phyloP scores from a whole-genome alignment of 35 echinoderm and acorn worm genomes.

The Apostichopus californicus region DNA sequence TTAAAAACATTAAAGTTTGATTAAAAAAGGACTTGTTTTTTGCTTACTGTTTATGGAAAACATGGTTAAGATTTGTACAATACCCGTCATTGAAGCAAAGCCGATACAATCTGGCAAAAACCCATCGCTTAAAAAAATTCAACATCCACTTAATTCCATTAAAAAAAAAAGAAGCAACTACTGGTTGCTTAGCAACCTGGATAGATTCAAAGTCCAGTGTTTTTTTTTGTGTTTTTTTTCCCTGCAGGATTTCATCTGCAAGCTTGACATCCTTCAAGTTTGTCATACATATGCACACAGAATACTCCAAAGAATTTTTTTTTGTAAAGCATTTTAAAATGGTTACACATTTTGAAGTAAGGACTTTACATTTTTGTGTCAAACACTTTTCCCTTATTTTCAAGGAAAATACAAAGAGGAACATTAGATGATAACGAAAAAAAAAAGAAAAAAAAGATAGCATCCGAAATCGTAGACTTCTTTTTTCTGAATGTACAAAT shows the following conservation, averaged over 20 bases:
- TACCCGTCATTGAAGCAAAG: conserved; percentile 52
- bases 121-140: not conserved
- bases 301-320: too few species aligned
- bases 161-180: not conserved
- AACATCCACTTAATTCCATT: not conserved
- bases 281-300: too few species aligned
- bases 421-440: not conserved
- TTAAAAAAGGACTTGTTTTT: not conserved
- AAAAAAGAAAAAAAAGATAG: not conserved
- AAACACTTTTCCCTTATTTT: conserved; percentile 11
- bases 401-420: too few species aligned
- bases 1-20: not conserved
- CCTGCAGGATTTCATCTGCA: not conserved
- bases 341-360: not conserved
- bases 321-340: too few species aligned
- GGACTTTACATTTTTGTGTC: not conserved
- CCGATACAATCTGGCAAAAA: not conserved
- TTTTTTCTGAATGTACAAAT: not conserved
- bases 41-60: conserved; percentile 57
- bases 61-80: conserved; percentile 52
- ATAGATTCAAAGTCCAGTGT: not conserved
- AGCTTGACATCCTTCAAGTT: not conserved
- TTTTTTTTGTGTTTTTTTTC: too few species aligned
- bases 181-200: not conserved
- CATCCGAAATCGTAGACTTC: not conserved